These are phyloP conservation scores for Microhierax caerulescens DNA, from an alignment of 2,797 vertebrate species.

Conservation along the genomic window DNA sequence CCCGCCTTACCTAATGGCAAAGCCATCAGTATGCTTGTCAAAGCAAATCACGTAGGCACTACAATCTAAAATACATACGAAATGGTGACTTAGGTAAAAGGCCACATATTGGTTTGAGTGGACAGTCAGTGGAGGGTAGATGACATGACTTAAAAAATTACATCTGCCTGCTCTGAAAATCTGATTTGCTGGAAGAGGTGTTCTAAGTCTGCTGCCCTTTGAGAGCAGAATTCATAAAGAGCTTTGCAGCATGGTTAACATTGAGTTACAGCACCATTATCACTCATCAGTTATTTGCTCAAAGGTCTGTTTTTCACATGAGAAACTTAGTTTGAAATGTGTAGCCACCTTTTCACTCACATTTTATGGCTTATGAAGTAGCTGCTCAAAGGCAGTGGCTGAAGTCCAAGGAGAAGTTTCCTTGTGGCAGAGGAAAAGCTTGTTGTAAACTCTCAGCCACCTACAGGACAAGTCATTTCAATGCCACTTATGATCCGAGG, in stretches of 20 bases:
- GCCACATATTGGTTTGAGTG: background rate
- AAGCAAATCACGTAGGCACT: background rate
- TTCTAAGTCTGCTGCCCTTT: background rate
- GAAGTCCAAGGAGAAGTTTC: background rate
- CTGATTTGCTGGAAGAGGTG: background rate
- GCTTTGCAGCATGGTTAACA: background rate
- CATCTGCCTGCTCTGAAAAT: background rate
- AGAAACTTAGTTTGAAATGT: background rate
- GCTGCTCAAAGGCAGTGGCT: background rate
- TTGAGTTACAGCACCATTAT: background rate
- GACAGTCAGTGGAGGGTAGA: background rate
- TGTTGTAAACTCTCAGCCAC: background rate
- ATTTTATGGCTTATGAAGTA: background rate
- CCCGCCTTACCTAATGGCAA: background rate
- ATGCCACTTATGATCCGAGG: background rate
- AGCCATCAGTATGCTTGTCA: background rate
- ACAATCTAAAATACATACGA: background rate
- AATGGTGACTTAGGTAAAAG: background rate
- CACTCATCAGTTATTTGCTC: background rate
- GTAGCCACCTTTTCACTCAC: background rate
- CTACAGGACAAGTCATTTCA: background rate
- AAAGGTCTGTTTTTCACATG: conserved; percentile 2
- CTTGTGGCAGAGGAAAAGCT: background rate
- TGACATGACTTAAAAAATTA: background rate
- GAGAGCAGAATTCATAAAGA: background rate